Evolutionary conservation across 2,113 vertebrate species (phyloP), one percentile per base, ranked within the genome.

Genomic region (Heteronetta atricapilla): DNA sequence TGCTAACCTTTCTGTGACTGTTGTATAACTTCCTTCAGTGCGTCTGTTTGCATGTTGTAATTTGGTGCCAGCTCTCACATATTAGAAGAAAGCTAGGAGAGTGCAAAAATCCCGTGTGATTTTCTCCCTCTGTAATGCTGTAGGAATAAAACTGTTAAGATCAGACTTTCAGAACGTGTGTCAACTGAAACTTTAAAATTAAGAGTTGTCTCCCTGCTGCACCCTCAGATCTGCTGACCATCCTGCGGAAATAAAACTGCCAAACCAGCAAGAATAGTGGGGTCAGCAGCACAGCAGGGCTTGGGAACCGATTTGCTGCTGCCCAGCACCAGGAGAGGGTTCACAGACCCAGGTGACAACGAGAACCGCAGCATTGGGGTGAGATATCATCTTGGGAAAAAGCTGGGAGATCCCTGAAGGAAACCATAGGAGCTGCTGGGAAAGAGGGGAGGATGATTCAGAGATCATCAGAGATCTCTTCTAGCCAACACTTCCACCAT

Each of bases 71-170:
- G 36, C 16, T 78, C 76, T 90, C 56, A 63, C 23, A 11, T 38
- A 17, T 28, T 6, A 33, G 26, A 50, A 38, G 25, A 42, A n/a
- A 66, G 12, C 0, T 3, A 15, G 1, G 31, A 5, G 59, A 63
- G 44, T 2, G 21, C 13, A 8, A 18, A 56, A 58, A 17, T 42
- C 48, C 38, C 1, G 5, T 17, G 18, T 0, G 1, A 17, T 72
- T 50, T 2, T 15, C 38, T 78, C 42, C 44, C 34, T 66, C 8
- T 28, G 68, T 88, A 53, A 53, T 13, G 0, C n/a, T 34, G 46
- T 36, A 3, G 88, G 46, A 97, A 95, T 96, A 97, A 97, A 95
- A 86, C 48, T 56, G 60, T 69, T 84, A 26, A 82, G 26, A 82
- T n/a, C 73, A 12, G 26, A 38, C 46, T 68, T 75, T 33, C 83